phyloP scores from a whole-genome alignment of 2,113 vertebrate genomes.

The Hippocampus abdominalis region DNA sequence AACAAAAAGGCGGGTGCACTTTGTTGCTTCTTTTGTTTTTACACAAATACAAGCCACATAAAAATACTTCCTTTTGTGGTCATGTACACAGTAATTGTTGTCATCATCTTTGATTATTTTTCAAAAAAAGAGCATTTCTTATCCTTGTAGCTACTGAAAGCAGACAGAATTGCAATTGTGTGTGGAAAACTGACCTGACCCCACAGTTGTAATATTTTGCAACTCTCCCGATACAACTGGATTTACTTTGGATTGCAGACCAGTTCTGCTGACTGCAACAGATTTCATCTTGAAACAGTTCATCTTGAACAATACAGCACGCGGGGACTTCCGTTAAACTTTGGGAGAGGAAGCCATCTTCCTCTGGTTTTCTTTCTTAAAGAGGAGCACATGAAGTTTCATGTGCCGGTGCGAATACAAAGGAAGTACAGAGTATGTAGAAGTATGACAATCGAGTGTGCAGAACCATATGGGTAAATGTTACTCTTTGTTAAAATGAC shows the following conservation, averaged over 20 bases:
- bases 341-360: constrained; percentile 24
- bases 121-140: too few relatives aligned
- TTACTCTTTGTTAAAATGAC: constrained; percentile 7
- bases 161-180: too few relatives aligned
- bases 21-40: too few relatives aligned
- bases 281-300: constrained; percentile 28
- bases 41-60: too few relatives aligned
- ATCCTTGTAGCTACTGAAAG: too few relatives aligned
- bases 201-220: too few relatives aligned
- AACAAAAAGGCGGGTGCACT: too few relatives aligned
- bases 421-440: constrained; percentile 22
- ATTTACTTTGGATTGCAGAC: background rate
- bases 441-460: background rate
- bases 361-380: constrained; percentile 17
- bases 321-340: constrained; percentile 35
- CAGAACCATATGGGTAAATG: background rate
- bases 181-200: too few relatives aligned
- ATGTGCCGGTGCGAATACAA: constrained; percentile 12
- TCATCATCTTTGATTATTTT: too few relatives aligned
- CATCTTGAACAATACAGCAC: constrained; percentile 25
- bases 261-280: constrained; percentile 35
- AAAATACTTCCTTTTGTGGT: too few relatives aligned
- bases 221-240: too few relatives aligned
- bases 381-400: constrained; percentile 20
- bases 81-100: too few relatives aligned